These are phyloP conservation scores for Lepas anatifera DNA, from an alignment of 2,888 invertebrate genomes.

Conservation along the genomic window DNA sequence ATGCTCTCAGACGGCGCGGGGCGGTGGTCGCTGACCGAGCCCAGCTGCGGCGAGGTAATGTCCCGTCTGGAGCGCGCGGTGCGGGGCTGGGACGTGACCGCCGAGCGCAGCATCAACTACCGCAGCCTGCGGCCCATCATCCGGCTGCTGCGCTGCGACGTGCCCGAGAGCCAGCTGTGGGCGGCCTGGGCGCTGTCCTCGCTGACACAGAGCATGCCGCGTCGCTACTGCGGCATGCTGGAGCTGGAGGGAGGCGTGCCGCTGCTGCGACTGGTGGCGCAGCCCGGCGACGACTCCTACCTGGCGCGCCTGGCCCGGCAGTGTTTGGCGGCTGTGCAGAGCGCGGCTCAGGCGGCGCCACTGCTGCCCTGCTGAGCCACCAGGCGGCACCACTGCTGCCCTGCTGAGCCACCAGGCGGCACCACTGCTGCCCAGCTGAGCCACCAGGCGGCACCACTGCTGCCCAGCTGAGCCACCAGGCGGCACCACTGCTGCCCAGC, in stretches of 20 bases:
- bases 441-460: too few species aligned
- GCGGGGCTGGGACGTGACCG: constrained; percentile 71
- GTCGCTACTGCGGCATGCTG: constrained; percentile 68
- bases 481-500: too few species aligned
- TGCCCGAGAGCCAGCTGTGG: constrained; percentile 88
- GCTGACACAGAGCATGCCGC: constrained; percentile 46
- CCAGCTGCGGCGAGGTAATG: constrained; percentile 57
- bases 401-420: too few species aligned
- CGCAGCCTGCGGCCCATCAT: constrained; percentile 84
- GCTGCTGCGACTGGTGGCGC: constrained; percentile 43
- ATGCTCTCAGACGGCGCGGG: constrained; percentile 81
- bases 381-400: too few species aligned
- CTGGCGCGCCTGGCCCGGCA: not conserved
- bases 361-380: too few species aligned
- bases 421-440: too few species aligned
- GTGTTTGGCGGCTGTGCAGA: not conserved
- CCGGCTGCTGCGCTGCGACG: constrained; percentile 50
- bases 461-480: too few species aligned
- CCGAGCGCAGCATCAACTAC: constrained; percentile 90
- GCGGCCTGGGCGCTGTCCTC: constrained; percentile 96
- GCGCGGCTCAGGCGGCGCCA: not conserved
- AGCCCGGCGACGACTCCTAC: not conserved
- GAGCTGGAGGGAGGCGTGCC: constrained; percentile 71
- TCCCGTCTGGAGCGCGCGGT: constrained; percentile 67
- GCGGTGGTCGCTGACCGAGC: constrained; percentile 64